These are phyloP conservation scores for Teleopsis dalmanni DNA, from an alignment of 1,140 invertebrate species.

Conservation along the genomic window DNA sequence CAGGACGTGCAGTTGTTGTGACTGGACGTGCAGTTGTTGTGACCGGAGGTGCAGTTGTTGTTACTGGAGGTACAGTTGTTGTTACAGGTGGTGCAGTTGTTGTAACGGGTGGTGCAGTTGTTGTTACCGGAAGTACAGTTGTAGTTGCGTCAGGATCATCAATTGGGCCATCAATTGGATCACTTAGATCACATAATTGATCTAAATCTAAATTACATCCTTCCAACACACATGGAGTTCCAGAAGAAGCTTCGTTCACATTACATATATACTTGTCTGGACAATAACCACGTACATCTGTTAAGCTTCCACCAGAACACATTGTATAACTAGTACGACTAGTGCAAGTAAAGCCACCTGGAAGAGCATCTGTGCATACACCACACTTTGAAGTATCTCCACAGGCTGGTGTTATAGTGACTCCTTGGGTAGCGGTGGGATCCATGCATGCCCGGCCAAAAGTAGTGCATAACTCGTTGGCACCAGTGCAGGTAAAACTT, in stretches of 20 bases:
- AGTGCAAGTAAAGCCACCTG: conserved; percentile 22
- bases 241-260: not conserved
- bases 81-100: conserved; percentile 3
- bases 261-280: conserved; percentile 12
- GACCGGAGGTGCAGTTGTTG: too few species aligned
- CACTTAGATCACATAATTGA: conserved; percentile 20
- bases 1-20: too few species aligned
- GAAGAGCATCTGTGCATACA: conserved; percentile 5
- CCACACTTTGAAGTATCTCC: conserved; percentile 20
- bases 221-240: conserved; percentile 15
- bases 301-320: not conserved
- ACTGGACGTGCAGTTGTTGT: too few species aligned
- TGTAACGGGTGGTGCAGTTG: not conserved
- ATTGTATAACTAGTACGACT: conserved; percentile 20
- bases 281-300: conserved; percentile 9
- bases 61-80: conserved; percentile 1
- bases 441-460: conserved; percentile 14
- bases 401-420: conserved; percentile 11
- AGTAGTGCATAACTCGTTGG: conserved; percentile 18
- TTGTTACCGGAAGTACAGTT: not conserved
- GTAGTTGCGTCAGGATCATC: not conserved
- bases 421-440: not conserved
- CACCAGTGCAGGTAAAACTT: not conserved
- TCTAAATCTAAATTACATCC: conserved; percentile 4
- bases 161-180: conserved; percentile 4